These are phyloP conservation scores for Sprattus sprattus DNA, from an alignment of 2,113 vertebrate genomes.

Conservation along the genomic window DNA sequence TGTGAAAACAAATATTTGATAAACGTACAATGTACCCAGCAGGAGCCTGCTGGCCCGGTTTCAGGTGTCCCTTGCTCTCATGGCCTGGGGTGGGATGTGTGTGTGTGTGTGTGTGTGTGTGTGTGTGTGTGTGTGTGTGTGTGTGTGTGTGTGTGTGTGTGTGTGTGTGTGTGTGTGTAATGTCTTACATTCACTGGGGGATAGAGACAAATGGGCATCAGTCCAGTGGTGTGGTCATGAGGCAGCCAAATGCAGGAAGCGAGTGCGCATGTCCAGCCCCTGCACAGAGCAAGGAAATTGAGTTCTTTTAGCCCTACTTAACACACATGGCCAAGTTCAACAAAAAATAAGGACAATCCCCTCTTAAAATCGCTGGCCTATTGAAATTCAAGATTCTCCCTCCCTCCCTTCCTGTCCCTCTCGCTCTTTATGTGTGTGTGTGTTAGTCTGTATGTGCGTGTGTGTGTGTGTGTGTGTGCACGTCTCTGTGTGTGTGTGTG, in stretches of 20 bases:
- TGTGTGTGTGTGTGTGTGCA: not conserved
- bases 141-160: no score
- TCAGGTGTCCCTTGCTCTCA: not conserved
- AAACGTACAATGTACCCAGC: not conserved
- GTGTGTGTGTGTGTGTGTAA: no score
- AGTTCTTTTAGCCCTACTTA: constrained; percentile 13
- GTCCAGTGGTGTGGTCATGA: not conserved
- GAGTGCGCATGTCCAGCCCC: not conserved
- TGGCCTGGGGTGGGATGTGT: not conserved
- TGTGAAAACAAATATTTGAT: constrained; percentile 4
- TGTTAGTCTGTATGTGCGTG: no score
- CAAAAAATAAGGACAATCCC: constrained; percentile 9
- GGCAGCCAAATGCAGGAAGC: not conserved
- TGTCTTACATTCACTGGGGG: not conserved
- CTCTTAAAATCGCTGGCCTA: not conserved
- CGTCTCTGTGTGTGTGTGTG: not conserved
- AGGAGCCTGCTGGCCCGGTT: not conserved
- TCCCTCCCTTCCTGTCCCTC: not conserved
- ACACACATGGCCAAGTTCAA: constrained; percentile 15
- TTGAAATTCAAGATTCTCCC: constrained; percentile 10
- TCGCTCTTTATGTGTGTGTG: not conserved
- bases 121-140: no score
- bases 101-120: no score
- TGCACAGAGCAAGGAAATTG: not conserved
- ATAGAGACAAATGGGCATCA: not conserved